Evolutionary conservation across 2,113 vertebrate species (phyloP), one percentile per base, ranked within the genome.

Genomic region (Tragelaphus strepsiceros): DNA sequence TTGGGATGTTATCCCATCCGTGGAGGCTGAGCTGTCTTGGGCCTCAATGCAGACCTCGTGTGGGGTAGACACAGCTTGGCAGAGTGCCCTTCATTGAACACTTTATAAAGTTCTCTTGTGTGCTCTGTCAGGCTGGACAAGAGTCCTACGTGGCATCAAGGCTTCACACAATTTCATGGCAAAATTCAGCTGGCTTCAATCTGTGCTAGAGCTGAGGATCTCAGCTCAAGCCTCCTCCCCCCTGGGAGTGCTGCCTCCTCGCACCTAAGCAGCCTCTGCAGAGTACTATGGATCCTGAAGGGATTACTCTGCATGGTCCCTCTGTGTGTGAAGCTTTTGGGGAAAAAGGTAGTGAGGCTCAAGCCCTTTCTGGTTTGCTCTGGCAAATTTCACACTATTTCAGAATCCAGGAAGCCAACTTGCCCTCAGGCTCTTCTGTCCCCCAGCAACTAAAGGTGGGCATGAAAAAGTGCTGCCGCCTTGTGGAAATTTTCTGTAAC

Each of bases 1-100:
- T 71, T 71, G n/a, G 1, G 19, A 6, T 39, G 67, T 11, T 39
- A 12, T 12, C n/a, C 67, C 0, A 0, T 39, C n/a, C 67, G 12
- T 39, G n/a, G n/a, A 39, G n/a, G 67, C n/a, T 39, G 67, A 71
- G 67, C n/a, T 22, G 19, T 22, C 10, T 39, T 22, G 67, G 19
- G 67, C n/a, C n/a, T 19, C 67, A 71, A 0, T 71, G 10, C 10
- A 39, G 19, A 71, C 6, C 10, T 12, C 10, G 1, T 10, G n/a
- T 6, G 2, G n/a, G n/a, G 10, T 71, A 39, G 67, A 71, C n/a
- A 39, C 67, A 71, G 67, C 67, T 39, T 39, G 67, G n/a, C 67
- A 22, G 67, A 10, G 67, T 6, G 10, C 67, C 67, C n/a, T 71
- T 39, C 67, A 71, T 0, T 12, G 19, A 71, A 22, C 67, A 39